phyloP scores from a whole-genome alignment of 2,797 vertebrate species.

The Enteromius treurensis region DNA sequence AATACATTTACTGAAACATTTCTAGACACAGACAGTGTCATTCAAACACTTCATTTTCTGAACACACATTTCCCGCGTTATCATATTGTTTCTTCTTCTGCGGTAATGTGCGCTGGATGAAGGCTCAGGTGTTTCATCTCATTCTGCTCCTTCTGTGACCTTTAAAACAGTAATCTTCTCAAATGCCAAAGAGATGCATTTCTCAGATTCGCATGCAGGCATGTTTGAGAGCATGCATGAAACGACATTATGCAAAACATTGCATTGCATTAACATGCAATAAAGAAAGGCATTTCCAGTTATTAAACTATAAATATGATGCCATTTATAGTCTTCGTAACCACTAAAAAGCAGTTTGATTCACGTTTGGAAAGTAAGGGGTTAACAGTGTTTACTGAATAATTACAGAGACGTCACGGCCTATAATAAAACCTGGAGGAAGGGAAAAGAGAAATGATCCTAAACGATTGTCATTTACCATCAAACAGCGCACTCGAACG shows the following conservation, averaged over 20 bases:
- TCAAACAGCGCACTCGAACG: background rate
- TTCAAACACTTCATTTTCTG: background rate
- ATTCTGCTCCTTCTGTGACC: slow-evolving; percentile 34
- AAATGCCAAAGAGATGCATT: slow-evolving; percentile 34
- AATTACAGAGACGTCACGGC: background rate
- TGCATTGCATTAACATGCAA: background rate
- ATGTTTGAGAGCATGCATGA: background rate
- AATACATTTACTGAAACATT: background rate
- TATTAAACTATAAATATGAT: background rate
- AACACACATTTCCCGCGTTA: background rate
- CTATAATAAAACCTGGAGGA: background rate
- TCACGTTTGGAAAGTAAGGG: background rate
- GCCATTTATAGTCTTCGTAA: background rate
- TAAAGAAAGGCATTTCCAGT: background rate
- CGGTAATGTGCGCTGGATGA: background rate
- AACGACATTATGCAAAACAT: slow-evolving; percentile 22
- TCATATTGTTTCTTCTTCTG: slow-evolving; percentile 1
- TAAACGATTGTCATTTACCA: background rate
- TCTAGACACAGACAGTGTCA: background rate
- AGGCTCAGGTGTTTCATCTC: slow-evolving; percentile 31
- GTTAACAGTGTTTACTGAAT: slow-evolving; percentile 7
- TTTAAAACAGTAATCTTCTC: slow-evolving; percentile 32
- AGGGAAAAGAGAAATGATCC: background rate
- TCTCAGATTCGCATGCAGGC: background rate
- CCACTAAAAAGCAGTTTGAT: background rate